Evolutionary conservation across 1,140 invertebrate species (phyloP), one percentile per base, ranked within the genome.

Genomic region (Euwallacea fornicatus): DNA sequence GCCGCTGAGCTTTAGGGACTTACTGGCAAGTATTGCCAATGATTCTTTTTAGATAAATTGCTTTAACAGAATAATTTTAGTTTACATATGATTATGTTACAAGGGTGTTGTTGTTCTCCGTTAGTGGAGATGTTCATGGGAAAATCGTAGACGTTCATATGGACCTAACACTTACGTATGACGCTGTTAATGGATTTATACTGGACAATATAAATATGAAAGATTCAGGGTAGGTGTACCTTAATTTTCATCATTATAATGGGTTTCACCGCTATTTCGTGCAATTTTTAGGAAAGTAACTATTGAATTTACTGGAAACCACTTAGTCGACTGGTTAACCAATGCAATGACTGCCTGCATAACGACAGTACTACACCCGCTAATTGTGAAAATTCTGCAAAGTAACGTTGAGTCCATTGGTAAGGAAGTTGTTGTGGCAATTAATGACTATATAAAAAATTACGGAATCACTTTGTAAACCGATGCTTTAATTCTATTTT

Each of bases 301-400:
- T 21, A 79, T 85, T 6, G 76, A 81, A 43, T 76, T 85, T 11
- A 83, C 81, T 54, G 84, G 83, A 65, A 81, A 84, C 74, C 76
- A 80, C 41, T 77, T 85, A 41, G 73, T 76, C 54, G 83, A 84
- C 72, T 85, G 83, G 82, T 71, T 85, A 16, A 66, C 82, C 7
- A 84, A 83, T 72, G 80, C 82, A 0, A 76, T 85, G 6, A 79
- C 82, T 41, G 71, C 21, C 4, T 1, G 1, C 21, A 4, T 33
- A 33, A 33, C 21, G 21, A 33, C 21, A 33, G 21, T 33, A 4
- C 21, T 33, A 33, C 21, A 33, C 21, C 21, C 21, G 1, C 1
- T 33, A 33, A 33, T 33, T 33, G 4, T 33, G 1, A 33, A 33
- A 33, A 33, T 33, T 33, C 21, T 33, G 4, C 21, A 33, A 33